Conservation (phyloP, 2,797 vertebrate genomes). For the Chaunax sp. region DNA sequence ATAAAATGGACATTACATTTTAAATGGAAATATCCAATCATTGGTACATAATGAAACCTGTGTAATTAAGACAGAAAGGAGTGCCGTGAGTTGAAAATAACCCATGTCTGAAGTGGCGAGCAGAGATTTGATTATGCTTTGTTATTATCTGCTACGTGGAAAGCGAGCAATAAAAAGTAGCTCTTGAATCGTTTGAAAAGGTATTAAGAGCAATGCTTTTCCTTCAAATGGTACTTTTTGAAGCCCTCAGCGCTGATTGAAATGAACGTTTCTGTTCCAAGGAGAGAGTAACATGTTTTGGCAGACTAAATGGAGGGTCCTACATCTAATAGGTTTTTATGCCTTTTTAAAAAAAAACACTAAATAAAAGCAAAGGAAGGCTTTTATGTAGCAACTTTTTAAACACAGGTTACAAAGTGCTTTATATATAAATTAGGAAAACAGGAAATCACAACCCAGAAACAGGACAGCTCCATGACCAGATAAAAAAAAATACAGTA, state of each 20-base stretch:
- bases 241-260: background rate
- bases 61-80: slow-evolving; percentile 22
- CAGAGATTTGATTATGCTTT: slow-evolving; percentile 1
- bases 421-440: too few relatives aligned
- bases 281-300: background rate
- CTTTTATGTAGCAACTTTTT: too few relatives aligned
- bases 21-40: slow-evolving; percentile 14
- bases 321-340: background rate
- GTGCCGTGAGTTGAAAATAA: background rate
- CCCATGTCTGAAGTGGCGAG: background rate
- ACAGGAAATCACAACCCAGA: too few relatives aligned
- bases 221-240: background rate
- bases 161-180: slow-evolving; percentile 5
- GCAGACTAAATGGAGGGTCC: background rate
- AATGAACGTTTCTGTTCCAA: slow-evolving; percentile 5
- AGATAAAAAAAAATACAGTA: too few relatives aligned
- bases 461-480: too few relatives aligned
- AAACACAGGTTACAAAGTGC: too few relatives aligned
- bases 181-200: slow-evolving; percentile 2
- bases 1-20: slow-evolving; percentile 16
- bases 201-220: slow-evolving; percentile 5
- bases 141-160: slow-evolving; percentile 18
- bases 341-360: background rate
- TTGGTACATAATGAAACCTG: slow-evolving; percentile 3
- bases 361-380: too few relatives aligned